Evolutionary conservation across 2,888 invertebrate species (phyloP).

Genomic region (Caradrina clavipalpis): DNA sequence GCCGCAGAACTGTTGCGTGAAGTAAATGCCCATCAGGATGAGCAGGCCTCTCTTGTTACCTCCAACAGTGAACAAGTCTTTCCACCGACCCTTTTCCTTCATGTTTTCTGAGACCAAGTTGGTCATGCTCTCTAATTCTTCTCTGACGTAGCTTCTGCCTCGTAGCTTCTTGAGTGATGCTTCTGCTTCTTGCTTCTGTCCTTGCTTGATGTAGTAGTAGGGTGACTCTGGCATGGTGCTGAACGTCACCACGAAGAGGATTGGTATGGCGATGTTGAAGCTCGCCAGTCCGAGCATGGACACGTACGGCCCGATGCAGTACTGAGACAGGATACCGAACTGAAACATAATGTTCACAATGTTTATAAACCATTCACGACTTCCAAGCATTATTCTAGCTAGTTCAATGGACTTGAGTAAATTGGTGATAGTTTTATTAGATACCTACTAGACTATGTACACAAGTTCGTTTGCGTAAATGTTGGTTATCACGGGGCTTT

Average conservation of each 20-base stretch:
- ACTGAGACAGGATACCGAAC: constrained; percentile 91
- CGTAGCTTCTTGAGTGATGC: constrained; percentile 90
- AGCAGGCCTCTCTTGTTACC: constrained; percentile 91
- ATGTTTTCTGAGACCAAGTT: constrained; percentile 89
- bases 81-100: constrained; percentile 87
- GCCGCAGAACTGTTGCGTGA: constrained; percentile 92
- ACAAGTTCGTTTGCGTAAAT: no score
- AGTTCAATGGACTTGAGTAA: no score
- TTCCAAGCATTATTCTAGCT: neutral
- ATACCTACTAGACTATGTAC: no score
- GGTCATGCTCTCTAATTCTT: constrained; percentile 90
- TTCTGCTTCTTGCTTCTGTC: constrained; percentile 89
- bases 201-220: constrained; percentile 89
- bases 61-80: constrained; percentile 84
- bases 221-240: constrained; percentile 93
- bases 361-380: neutral
- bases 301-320: constrained; percentile 91
- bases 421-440: no score
- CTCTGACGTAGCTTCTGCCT: constrained; percentile 88
- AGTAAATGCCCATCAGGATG: constrained; percentile 91
- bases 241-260: constrained; percentile 90
- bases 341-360: constrained; percentile 71
- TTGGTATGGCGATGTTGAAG: constrained; percentile 90
- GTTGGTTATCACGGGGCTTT: no score
- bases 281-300: constrained; percentile 90